phyloP scores from a whole-genome alignment of 2,888 invertebrate species.

The Taenaris catops region DNA sequence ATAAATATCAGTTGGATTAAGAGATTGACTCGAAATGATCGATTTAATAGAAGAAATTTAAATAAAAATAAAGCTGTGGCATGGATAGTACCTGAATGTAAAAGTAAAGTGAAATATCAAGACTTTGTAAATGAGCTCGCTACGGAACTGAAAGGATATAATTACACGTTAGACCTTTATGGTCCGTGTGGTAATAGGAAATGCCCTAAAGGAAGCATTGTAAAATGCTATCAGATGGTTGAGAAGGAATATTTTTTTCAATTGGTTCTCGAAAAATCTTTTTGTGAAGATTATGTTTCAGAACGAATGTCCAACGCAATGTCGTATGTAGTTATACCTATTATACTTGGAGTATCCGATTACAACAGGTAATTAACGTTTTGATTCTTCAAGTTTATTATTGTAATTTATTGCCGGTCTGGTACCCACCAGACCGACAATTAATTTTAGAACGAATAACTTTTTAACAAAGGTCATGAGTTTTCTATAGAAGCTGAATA shows the following conservation, averaged over 20 bases:
- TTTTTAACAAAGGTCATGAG: too few species aligned
- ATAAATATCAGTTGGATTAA: constrained; percentile 39
- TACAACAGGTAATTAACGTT: constrained; percentile 42
- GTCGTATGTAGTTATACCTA: constrained; percentile 47
- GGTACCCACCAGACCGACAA: too few species aligned
- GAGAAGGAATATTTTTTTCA: constrained; percentile 54
- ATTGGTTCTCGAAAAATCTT: constrained; percentile 52
- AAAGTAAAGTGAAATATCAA: constrained; percentile 39
- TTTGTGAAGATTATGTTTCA: constrained; percentile 49
- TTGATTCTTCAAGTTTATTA: too few species aligned
- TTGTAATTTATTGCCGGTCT: too few species aligned
- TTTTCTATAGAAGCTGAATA: too few species aligned
- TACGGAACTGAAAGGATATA: constrained; percentile 46
- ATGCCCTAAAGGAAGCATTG: constrained; percentile 37
- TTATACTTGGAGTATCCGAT: constrained; percentile 46
- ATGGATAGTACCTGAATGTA: constrained; percentile 51
- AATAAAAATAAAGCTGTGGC: constrained; percentile 51
- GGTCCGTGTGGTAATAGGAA: constrained; percentile 49
- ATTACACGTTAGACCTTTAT: constrained; percentile 46
- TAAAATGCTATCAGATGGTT: constrained; percentile 46
- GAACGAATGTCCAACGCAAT: constrained; percentile 46
- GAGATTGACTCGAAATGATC: constrained; percentile 35
- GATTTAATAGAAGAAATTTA: constrained; percentile 28
- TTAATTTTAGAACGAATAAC: too few species aligned
- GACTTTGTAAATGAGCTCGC: constrained; percentile 43